Evolutionary conservation across 2,888 invertebrate genomes (phyloP), one percentile per base, ranked within the genome.

Genomic region (Blera fallax): DNA sequence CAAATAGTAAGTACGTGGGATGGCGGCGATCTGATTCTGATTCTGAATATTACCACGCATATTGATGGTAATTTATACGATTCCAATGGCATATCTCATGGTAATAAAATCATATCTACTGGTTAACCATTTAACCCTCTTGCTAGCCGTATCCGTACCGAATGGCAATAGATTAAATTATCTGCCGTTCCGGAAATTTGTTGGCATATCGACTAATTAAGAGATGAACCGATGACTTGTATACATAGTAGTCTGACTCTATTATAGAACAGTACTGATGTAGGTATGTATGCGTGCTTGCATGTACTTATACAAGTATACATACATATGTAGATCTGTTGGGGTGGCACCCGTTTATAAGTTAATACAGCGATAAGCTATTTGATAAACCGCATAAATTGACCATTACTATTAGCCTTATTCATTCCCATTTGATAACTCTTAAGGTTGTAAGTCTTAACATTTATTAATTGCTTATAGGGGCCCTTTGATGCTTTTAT

Each of bases 131-230:
- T 72, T 85, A 76, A 77, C 85, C 85, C 85, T 77, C 85, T 72
- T 77, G 73, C 32, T 72, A 58, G 27, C 50, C 16, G 58, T 65
- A 76, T 58, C 64, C 80, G 70, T 80, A 60, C 37, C 58, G 70
- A 80, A 85, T 85, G 80, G 76, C 70, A 77, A 81, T 76, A 85
- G 85, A 85, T 85, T 72, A 81, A 85, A 81, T 85, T 85, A 81
- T 85, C 70, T 54, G 76, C 60, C 50, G 58, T 77, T 77, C 72
- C 62, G 70, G 65, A 80, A 72, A 72, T 72, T 85, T 81, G 81
- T 77, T 85, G 72, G 80, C 65, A 81, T 77, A 62, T 81, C 81
- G 81, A 81, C 85, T 85, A 85, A 85, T 85, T 85, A 85, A 76
- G 67, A 77, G 81, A 77, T 72, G 65, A 74, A 56, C 34, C 29